Evolutionary conservation across 2,797 vertebrate genomes (phyloP), one percentile per base, ranked within the genome.

Genomic region (Pseudochirops cupreus): DNA sequence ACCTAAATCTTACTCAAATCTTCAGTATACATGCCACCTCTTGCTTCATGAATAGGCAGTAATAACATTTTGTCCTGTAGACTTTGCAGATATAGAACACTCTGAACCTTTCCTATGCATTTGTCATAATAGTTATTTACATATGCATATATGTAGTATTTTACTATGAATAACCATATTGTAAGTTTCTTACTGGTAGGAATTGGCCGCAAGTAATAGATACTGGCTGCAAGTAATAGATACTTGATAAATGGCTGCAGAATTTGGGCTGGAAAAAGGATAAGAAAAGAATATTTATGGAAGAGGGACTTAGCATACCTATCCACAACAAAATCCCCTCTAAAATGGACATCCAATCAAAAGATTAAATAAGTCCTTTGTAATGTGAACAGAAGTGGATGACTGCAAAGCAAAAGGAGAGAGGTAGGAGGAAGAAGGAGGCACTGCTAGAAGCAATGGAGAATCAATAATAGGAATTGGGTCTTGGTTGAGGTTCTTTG

Each of bases 221-320:
- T 46, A n/a, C 67, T 24, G 1, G 39, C 6, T 82, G 7, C 16
- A n/a, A 21, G 0, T 74, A 82, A 74, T 1, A 39, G 33, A n/a
- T 39, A 6, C 16, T 74, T 39, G 18, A 82, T 82, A 39, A 82
- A 82, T 39, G n/a, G 16, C 31, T 39, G n/a, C 18, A 82, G 18
- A 82, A 39, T 82, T 82, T 82, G 16, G 18, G n/a, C 21, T 95
- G 95, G 95, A 53, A 94, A 91, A 95, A 94, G 94, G 67, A 57
- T 96, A 96, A 96, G 97, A 97, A 96, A 95, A 96, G 96, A 97
- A 93, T 97, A 93, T 94, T 97, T 97, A 97, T 96, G 58, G 87
- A 57, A 91, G n/a, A 92, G 74, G 91, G 97, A 91, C 94, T 97
- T 97, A 97, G 97, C 91, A 91, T 87, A 56, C 95, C 94, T 87